A percentile compares a stretch with the other conserved stretches of the same genome.
phyloP scores from a whole-genome alignment of 2,113 vertebrate genomes.

The Nyctereutes procyonoides region DNA sequence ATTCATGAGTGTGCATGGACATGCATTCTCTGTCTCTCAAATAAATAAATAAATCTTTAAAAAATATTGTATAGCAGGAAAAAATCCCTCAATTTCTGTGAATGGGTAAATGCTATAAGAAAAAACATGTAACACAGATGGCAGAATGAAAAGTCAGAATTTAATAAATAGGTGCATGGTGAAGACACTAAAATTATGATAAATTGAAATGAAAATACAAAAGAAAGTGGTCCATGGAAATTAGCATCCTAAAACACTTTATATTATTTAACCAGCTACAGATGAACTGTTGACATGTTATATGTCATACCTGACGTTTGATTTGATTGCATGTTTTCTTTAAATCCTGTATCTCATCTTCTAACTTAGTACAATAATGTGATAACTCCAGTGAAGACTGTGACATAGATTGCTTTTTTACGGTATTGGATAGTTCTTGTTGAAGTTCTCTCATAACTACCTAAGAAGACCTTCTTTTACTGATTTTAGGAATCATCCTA shows the following conservation, averaged over 20 bases:
- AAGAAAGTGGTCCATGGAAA: neutral
- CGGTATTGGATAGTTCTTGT: constrained; percentile 94
- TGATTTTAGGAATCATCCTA: neutral
- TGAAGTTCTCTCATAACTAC: constrained; percentile 89
- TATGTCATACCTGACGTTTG: constrained; percentile 89
- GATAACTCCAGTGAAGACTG: constrained; percentile 95
- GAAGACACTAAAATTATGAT: constrained; percentile 29
- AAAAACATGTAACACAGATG: neutral
- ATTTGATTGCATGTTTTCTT: constrained; percentile 90
- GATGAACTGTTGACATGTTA: neutral
- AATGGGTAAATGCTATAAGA: neutral
- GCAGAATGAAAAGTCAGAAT: constrained; percentile 1
- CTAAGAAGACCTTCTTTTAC: constrained; percentile 83
- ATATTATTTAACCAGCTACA: neutral
- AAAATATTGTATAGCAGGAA: neutral
- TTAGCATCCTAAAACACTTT: neutral
- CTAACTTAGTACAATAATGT: constrained; percentile 90
- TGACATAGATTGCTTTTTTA: constrained; percentile 95
- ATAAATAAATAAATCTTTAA: neutral
- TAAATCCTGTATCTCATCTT: constrained; percentile 90
- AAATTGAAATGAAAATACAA: constrained; percentile 20
- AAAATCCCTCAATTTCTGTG: neutral
- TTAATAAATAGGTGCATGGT: neutral
- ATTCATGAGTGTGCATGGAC: no score
- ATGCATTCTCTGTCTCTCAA: neutral